Evolutionary conservation across 2,888 invertebrate species (phyloP).

Genomic region (Agonum fuliginosum): DNA sequence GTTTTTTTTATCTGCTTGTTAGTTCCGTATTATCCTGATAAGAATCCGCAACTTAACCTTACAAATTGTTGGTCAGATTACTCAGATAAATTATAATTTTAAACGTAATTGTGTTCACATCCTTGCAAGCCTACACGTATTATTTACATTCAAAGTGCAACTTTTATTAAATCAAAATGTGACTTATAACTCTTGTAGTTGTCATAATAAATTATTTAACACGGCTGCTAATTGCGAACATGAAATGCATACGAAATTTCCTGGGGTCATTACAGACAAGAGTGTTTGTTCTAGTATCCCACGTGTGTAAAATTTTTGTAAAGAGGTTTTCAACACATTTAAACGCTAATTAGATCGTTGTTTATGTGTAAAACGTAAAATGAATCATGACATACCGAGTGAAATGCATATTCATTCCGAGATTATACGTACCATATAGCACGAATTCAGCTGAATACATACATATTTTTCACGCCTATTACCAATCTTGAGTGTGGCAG

Average conservation of each 20-base stretch:
- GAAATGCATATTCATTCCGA: too few species aligned
- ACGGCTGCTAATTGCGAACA: slow-evolving; percentile 22
- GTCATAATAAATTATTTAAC: slow-evolving; percentile 37
- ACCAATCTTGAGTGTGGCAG: too few species aligned
- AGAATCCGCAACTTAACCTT: neutral
- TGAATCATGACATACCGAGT: too few species aligned
- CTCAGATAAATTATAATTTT: neutral
- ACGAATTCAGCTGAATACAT: neutral
- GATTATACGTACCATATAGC: neutral
- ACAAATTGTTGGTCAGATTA: neutral
- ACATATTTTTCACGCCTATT: too few species aligned
- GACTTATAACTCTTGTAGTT: slow-evolving; percentile 22
- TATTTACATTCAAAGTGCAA: slow-evolving; percentile 11
- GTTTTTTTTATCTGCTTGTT: slow-evolving; percentile 63
- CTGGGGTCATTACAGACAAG: slow-evolving; percentile 3
- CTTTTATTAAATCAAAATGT: slow-evolving; percentile 32
- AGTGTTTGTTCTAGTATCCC: slow-evolving; percentile 4
- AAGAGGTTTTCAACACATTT: slow-evolving; percentile 1
- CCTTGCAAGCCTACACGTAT: neutral
- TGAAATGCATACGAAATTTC: slow-evolving; percentile 25
- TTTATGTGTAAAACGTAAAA: neutral
- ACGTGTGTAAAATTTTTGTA: neutral
- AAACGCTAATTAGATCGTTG: slow-evolving; percentile 5
- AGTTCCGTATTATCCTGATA: neutral
- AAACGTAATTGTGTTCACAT: neutral